Evolutionary conservation across 2,797 vertebrate species (phyloP).

Genomic region (Avahi laniger): DNA sequence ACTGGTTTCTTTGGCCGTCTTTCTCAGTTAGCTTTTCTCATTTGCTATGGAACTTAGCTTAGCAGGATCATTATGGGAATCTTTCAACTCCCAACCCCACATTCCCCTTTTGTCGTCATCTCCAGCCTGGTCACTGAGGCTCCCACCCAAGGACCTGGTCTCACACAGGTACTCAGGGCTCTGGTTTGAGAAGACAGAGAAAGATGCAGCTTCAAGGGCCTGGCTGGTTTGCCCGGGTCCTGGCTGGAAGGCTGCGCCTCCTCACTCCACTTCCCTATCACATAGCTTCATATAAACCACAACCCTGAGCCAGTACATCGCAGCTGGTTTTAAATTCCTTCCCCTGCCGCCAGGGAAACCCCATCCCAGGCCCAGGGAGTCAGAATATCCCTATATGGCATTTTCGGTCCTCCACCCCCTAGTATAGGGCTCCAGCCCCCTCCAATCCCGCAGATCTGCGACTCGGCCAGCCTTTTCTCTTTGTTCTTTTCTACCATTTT

Average conservation of each 20-base stretch:
- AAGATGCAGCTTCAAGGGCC: not conserved
- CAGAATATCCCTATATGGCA: not conserved
- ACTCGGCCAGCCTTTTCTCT: not conserved
- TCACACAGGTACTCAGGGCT: not conserved
- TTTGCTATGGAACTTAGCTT: not conserved
- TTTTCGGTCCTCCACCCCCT: not conserved
- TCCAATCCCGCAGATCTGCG: not conserved
- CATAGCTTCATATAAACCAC: not conserved
- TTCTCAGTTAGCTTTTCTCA: not conserved
- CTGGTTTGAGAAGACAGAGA: not conserved
- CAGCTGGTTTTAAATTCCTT: not conserved
- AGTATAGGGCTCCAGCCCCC: too few relatives aligned
- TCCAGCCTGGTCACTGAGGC: not conserved
- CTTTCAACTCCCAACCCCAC: fast-evolving
- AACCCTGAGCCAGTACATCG: not conserved
- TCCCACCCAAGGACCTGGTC: not conserved
- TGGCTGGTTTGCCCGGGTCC: not conserved
- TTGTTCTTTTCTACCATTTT: not conserved
- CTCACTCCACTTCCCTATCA: not conserved
- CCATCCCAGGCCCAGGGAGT: not conserved
- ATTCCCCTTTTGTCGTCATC: not conserved
- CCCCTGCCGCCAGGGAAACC: not conserved
- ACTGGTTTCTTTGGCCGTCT: not conserved
- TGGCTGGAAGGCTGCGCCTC: not conserved
- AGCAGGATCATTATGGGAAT: not conserved